Percentiles rank a stretch among this genome's conserved stretches.
These are phyloP conservation scores for Julus scandinavius DNA, from an alignment of 2,888 invertebrate genomes.

Conservation along the genomic window DNA sequence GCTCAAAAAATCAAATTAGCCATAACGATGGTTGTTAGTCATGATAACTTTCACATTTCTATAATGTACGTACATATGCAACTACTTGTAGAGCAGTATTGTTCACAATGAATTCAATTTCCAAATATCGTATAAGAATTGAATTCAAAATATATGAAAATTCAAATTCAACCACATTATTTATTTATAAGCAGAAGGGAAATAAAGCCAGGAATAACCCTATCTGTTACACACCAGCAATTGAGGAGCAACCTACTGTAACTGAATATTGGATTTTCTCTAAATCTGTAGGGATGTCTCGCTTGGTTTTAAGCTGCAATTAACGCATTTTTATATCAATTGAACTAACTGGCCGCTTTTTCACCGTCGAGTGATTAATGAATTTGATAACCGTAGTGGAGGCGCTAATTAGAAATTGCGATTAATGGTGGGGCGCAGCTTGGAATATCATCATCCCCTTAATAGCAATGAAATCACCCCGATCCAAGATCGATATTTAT, in stretches of 20 bases:
- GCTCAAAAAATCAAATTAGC: too few species aligned
- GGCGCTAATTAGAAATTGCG: background rate
- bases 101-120: too few species aligned
- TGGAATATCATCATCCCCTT: background rate
- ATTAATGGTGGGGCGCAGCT: background rate
- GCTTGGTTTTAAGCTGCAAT: background rate
- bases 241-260: background rate
- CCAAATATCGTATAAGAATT: too few species aligned
- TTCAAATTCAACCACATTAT: too few species aligned
- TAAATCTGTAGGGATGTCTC: background rate
- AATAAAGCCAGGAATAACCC: too few species aligned
- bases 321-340: background rate
- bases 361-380: background rate
- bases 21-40: too few species aligned
- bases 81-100: too few species aligned
- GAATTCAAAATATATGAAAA: too few species aligned
- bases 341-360: background rate
- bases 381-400: background rate
- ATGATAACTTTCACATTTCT: too few species aligned
- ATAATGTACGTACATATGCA: too few species aligned
- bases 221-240: background rate
- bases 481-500: slow-evolving; percentile 26
- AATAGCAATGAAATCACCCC: slow-evolving; percentile 4
- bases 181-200: too few species aligned
- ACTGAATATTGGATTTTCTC: background rate